A percentile compares a stretch with the other conserved stretches of the same genome.
These are phyloP conservation scores for Machimus atricapillus DNA, from an alignment of 2,888 invertebrate species.

Conservation along the genomic window DNA sequence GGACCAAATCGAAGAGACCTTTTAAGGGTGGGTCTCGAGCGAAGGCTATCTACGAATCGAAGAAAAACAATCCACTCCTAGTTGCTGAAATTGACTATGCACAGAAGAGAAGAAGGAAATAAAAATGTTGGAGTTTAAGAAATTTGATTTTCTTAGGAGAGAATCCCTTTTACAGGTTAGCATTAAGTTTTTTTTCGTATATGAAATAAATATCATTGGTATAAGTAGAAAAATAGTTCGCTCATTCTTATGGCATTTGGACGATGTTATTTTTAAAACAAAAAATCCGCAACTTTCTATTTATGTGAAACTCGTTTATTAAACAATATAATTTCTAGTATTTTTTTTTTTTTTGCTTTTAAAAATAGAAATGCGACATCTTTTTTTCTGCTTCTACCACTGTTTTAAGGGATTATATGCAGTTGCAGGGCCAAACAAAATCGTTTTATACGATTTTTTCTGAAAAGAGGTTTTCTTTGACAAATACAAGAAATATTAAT, in stretches of 20 bases:
- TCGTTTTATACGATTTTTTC: no score
- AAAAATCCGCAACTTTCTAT: no score
- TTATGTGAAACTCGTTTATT: no score
- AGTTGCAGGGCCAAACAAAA: no score
- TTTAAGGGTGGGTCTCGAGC: conserved; percentile 50
- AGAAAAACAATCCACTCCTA: conserved; percentile 58
- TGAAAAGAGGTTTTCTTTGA: no score
- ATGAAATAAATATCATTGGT: background rate
- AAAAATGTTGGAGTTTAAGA: conserved; percentile 8
- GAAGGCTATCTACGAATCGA: conserved; percentile 56
- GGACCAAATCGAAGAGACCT: conserved; percentile 45
- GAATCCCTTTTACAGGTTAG: background rate
- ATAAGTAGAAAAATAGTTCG: background rate
- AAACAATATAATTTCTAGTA: no score
- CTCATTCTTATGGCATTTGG: no score
- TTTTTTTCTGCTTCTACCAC: background rate
- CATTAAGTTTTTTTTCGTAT: background rate
- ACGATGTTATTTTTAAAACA: no score
- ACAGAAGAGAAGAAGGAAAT: conserved; percentile 52
- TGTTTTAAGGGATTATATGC: background rate
- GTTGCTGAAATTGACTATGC: conserved; percentile 59
- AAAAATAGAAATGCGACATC: no score
- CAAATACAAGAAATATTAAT: no score
- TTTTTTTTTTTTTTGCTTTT: no score
- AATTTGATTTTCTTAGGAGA: background rate